phyloP scores from a whole-genome alignment of 2,888 invertebrate species.

The Drosophila melanocephala region DNA sequence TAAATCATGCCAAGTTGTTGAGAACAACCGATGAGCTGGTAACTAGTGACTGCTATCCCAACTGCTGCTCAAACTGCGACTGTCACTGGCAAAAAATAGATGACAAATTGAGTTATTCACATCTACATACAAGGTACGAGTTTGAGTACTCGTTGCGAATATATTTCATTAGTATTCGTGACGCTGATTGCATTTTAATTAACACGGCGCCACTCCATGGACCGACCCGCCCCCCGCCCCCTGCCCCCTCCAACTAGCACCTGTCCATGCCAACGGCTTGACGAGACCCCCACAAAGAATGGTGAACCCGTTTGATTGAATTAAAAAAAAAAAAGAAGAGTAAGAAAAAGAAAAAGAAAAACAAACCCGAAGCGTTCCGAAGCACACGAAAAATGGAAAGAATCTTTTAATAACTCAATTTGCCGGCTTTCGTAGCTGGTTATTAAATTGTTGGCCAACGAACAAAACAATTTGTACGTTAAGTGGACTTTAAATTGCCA shows the following conservation, averaged over 20 bases:
- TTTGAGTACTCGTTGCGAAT: constrained; percentile 50
- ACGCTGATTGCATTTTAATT: constrained; percentile 82
- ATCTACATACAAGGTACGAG: constrained; percentile 58
- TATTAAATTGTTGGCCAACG: constrained; percentile 66
- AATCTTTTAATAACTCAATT: constrained; percentile 80
- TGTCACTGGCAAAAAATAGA: constrained; percentile 37
- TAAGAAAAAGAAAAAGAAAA: constrained; percentile 1
- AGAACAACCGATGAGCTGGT: background rate
- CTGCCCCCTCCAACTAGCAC: background rate
- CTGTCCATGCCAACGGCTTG: background rate
- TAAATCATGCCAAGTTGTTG: constrained; percentile 2
- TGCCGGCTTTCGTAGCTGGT: constrained; percentile 27
- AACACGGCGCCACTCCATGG: constrained; percentile 74
- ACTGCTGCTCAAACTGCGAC: constrained; percentile 9
- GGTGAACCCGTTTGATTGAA: constrained; percentile 71
- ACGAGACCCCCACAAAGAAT: constrained; percentile 1
- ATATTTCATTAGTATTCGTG: constrained; percentile 78
- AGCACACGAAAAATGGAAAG: constrained; percentile 67
- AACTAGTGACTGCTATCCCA: constrained; percentile 11
- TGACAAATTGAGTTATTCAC: constrained; percentile 79
- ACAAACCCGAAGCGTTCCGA: constrained; percentile 18
- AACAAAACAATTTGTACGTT: constrained; percentile 42
- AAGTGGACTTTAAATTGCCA: constrained; percentile 38
- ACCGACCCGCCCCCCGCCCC: constrained; percentile 26
- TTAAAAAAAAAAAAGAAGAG: constrained; percentile 22